Evolutionary conservation across 1,140 invertebrate species (phyloP).

Genomic region (Thaumetopoea pityocampa): DNA sequence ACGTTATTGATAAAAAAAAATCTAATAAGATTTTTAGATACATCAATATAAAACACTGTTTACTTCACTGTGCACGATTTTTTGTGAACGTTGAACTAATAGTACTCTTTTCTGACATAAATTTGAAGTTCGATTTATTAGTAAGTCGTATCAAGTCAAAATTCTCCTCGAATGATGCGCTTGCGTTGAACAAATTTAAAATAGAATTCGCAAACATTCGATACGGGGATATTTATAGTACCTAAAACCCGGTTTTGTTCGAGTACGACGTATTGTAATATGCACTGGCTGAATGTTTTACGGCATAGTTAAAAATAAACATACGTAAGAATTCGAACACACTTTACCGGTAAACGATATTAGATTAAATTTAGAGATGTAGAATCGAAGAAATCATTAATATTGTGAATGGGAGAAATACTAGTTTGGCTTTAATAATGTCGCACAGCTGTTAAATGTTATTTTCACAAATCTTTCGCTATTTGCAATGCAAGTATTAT

Average conservation of each 20-base stretch:
- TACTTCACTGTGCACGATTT: conserved; percentile 9
- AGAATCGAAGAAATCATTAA: background rate
- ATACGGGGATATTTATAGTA: conserved; percentile 72
- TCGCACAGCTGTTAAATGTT: conserved; percentile 26
- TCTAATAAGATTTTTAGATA: conserved; percentile 20
- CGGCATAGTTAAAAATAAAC: conserved; percentile 49
- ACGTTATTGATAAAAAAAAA: conserved; percentile 20
- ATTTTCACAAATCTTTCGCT: conserved; percentile 40
- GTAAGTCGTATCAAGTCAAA: conserved; percentile 25
- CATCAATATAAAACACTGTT: conserved; percentile 16
- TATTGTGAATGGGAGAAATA: background rate
- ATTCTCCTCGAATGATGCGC: conserved; percentile 23
- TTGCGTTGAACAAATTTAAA: conserved; percentile 52
- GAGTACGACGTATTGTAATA: conserved; percentile 58
- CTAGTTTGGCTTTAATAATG: background rate
- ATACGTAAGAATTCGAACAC: conserved; percentile 30
- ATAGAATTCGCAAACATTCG: conserved; percentile 73
- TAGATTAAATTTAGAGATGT: conserved; percentile 12
- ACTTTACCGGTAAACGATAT: conserved; percentile 19
- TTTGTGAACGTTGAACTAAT: conserved; percentile 4
- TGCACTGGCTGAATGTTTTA: conserved; percentile 50
- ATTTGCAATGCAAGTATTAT: conserved; percentile 23
- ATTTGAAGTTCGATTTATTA: conserved; percentile 8
- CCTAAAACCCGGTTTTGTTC: conserved; percentile 68
- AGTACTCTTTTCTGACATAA: conserved; percentile 1